Evolutionary conservation across 2,113 vertebrate genomes (phyloP).

Genomic region (Malurus melanocephalus): DNA sequence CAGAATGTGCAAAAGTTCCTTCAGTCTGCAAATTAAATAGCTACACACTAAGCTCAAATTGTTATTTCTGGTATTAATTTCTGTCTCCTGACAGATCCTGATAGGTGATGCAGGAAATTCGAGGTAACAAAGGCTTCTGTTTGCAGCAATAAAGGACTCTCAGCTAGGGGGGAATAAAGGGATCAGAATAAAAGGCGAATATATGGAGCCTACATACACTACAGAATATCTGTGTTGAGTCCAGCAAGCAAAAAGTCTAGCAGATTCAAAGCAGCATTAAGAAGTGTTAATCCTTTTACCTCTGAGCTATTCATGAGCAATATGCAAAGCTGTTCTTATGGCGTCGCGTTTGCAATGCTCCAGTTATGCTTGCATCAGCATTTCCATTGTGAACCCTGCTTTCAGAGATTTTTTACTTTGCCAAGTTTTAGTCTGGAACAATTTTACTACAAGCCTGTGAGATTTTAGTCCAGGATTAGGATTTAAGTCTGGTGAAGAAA

Average conservation of each 20-base stretch:
- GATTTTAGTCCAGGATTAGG: slow-evolving; percentile 55
- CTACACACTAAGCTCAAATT: background rate
- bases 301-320: slow-evolving; percentile 66
- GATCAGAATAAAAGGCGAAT: slow-evolving; percentile 26
- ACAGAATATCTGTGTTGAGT: slow-evolving; percentile 45
- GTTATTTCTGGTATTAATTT: slow-evolving; percentile 53
- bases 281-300: slow-evolving; percentile 64
- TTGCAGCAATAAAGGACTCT: slow-evolving; percentile 25
- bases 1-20: background rate
- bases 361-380: slow-evolving; percentile 64
- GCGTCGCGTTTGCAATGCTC: slow-evolving; percentile 47
- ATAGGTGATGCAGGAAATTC: slow-evolving; percentile 47
- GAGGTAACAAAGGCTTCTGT: slow-evolving; percentile 49
- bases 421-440: slow-evolving; percentile 60
- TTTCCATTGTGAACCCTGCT: slow-evolving; percentile 59
- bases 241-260: slow-evolving; percentile 52
- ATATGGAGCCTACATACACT: background rate
- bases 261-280: slow-evolving; percentile 63
- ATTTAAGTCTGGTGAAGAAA: slow-evolving; percentile 56
- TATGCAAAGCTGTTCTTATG: slow-evolving; percentile 62
- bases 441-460: slow-evolving; percentile 54
- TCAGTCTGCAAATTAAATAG: slow-evolving; percentile 19
- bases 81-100: slow-evolving; percentile 35
- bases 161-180: background rate
- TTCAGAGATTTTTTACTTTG: slow-evolving; percentile 51